Percentiles rank a stretch among this genome's conserved stretches.
Evolutionary conservation across 2,888 invertebrate species (phyloP).

Genomic region (Sepioteuthis lessoniana): DNA sequence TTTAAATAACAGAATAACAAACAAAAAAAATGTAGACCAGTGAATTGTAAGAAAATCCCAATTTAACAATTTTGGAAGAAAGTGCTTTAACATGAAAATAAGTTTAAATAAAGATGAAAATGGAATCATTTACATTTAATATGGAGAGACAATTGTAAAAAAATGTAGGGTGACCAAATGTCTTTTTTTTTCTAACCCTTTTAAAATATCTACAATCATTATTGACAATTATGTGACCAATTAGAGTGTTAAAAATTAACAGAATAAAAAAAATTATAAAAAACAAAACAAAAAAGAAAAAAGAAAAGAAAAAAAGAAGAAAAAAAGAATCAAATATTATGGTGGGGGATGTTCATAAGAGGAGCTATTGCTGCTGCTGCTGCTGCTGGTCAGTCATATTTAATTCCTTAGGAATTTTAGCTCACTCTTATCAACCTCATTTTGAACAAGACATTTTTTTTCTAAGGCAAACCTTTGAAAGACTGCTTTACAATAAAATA

Average conservation of each 20-base stretch:
- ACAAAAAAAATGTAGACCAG: no score
- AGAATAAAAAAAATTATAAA: neutral
- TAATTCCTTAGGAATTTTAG: neutral
- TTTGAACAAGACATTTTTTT: neutral
- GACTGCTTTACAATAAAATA: neutral
- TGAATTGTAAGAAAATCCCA: no score
- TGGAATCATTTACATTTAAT: no score
- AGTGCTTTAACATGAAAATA: no score
- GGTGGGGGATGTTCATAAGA: neutral
- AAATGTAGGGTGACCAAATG: neutral
- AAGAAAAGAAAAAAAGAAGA: neutral
- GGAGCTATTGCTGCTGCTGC: neutral
- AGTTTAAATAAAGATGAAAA: no score
- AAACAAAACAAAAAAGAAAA: neutral
- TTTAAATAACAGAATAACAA: no score
- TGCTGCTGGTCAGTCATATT: neutral
- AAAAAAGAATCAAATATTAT: neutral
- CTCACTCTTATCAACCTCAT: neutral
- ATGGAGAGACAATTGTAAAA: neutral
- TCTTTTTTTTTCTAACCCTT: neutral
- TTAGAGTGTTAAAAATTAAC: neutral
- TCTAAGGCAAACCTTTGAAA: conserved; percentile 23
- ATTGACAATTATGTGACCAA: neutral
- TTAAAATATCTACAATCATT: neutral
- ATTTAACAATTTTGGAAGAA: no score